A percentile compares a stretch with the other conserved stretches of the same genome.
Conservation (phyloP, 2,113 vertebrate genomes). For the Perca flavescens region DNA sequence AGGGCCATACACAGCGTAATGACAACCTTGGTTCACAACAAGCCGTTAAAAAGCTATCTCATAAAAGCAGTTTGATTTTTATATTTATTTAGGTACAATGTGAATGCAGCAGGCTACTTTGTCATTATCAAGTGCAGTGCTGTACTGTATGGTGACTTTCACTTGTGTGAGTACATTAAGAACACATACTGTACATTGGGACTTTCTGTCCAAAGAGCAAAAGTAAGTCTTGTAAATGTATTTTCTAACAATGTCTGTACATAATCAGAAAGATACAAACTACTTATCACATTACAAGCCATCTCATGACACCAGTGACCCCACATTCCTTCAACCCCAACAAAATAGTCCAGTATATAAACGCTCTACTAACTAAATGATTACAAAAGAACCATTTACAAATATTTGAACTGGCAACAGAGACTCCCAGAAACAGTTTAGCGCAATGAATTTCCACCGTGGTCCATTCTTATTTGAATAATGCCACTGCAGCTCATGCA, state of each 20-base stretch:
- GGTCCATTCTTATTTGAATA: constrained; percentile 59
- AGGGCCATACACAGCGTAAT: constrained; percentile 1
- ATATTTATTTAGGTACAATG: neutral
- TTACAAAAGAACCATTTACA: constrained; percentile 26
- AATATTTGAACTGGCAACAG: constrained; percentile 44
- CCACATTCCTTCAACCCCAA: neutral
- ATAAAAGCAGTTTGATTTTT: constrained; percentile 1
- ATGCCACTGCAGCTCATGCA: constrained; percentile 48
- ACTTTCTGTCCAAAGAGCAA: neutral
- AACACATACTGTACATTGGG: neutral
- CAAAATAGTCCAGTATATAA: neutral
- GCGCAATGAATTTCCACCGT: constrained; percentile 26
- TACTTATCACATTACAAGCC: neutral
- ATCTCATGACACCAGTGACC: neutral
- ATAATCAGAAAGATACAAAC: neutral
- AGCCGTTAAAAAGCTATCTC: neutral
- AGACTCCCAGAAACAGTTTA: constrained; percentile 40
- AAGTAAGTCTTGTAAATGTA: neutral
- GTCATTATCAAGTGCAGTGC: neutral
- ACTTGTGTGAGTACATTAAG: neutral
- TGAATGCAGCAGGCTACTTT: neutral
- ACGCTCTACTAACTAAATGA: neutral
- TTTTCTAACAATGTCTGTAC: neutral
- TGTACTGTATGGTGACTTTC: neutral
- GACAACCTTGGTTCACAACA: constrained; percentile 20